Percentiles rank a stretch among this genome's conserved stretches.
Conservation (phyloP, 2,113 vertebrate genomes). For the Vulpes ferrilata region DNA sequence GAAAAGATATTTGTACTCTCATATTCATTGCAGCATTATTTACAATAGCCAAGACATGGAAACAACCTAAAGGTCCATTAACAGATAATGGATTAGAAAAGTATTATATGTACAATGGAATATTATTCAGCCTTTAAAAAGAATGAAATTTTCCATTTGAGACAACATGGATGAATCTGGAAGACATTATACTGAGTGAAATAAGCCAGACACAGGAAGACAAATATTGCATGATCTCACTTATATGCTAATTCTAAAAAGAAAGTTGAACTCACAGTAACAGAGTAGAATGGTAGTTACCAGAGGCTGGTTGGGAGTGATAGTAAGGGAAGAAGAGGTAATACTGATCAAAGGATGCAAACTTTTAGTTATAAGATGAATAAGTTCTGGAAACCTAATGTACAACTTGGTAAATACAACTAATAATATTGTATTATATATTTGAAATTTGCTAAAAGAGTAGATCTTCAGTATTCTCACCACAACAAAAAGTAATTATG, state of each 20-base stretch:
- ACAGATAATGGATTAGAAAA: not conserved
- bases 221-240: not conserved
- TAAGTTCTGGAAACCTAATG: not conserved
- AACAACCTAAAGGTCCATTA: not conserved
- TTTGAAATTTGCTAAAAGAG: not conserved
- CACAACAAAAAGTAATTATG: not conserved
- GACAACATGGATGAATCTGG: not conserved
- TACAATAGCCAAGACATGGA: not conserved
- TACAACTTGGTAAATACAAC: not conserved
- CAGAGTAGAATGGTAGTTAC: not conserved
- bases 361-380: not conserved
- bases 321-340: not conserved
- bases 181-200: not conserved
- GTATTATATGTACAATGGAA: not conserved
- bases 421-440: not conserved
- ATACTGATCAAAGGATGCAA: not conserved
- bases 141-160: not conserved
- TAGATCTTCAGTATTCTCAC: not conserved
- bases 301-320: not conserved
- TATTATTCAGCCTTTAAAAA: not conserved
- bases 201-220: constrained; percentile 15
- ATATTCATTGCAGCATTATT: not conserved
- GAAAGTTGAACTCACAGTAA: not conserved
- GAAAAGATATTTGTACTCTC: not conserved
- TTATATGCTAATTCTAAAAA: not conserved